These are phyloP conservation scores for Periphyllus acericola DNA, from an alignment of 2,888 invertebrate genomes.

Conservation along the genomic window DNA sequence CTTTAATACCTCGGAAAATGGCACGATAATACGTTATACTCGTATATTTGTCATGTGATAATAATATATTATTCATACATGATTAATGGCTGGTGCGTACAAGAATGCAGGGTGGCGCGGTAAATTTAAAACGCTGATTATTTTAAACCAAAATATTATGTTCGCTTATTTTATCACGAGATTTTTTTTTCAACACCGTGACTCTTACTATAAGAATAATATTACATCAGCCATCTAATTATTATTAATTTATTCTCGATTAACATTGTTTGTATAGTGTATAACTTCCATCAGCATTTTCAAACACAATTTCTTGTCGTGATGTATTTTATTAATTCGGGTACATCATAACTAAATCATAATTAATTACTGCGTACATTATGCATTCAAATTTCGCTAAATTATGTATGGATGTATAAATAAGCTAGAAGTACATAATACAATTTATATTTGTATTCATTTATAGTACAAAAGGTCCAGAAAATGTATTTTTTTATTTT, in stretches of 20 bases:
- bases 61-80: not conserved
- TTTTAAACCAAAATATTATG: constrained; percentile 1
- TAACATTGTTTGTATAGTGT: not conserved
- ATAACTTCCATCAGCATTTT: not conserved
- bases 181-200: not conserved
- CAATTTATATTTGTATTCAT: too few species aligned
- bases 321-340: too few species aligned
- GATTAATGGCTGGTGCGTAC: not conserved
- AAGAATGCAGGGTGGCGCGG: not conserved
- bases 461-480: too few species aligned
- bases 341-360: too few species aligned
- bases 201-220: not conserved
- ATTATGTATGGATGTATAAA: too few species aligned
- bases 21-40: too few species aligned
- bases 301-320: too few species aligned
- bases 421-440: too few species aligned
- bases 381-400: too few species aligned
- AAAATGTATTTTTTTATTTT: too few species aligned
- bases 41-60: not conserved
- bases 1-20: not conserved
- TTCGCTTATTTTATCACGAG: not conserved
- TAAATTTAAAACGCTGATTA: constrained; percentile 18
- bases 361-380: too few species aligned
- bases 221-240: not conserved
- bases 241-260: constrained; percentile 12